phyloP scores from a whole-genome alignment of 2,888 invertebrate genomes.

The Biston stratarius region DNA sequence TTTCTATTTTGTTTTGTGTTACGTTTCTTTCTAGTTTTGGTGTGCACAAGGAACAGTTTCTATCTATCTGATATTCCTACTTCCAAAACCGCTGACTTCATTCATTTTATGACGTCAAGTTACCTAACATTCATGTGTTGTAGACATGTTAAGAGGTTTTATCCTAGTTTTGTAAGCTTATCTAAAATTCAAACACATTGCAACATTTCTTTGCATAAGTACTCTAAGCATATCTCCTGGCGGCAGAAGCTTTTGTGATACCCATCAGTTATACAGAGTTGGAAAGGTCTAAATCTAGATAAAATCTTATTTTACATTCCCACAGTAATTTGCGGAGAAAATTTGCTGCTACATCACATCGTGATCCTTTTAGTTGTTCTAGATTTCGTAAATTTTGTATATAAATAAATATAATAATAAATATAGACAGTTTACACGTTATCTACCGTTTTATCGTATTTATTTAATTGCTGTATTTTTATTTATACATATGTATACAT shows the following conservation, averaged over 20 bases:
- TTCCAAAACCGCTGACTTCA: background rate
- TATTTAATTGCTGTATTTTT: no score
- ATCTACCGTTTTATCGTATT: no score
- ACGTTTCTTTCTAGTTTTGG: no score
- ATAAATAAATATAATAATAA: background rate
- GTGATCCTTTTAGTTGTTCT: slow-evolving; percentile 10
- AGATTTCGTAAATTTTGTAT: background rate
- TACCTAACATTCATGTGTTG: slow-evolving; percentile 2
- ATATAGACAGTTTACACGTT: background rate
- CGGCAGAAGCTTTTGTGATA: slow-evolving; percentile 15
- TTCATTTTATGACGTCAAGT: background rate
- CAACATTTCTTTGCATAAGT: background rate
- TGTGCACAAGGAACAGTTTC: no score
- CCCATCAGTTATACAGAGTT: slow-evolving; percentile 17
- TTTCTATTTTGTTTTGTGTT: no score
- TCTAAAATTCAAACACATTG: slow-evolving; percentile 18
- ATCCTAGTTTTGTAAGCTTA: background rate
- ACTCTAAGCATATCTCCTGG: background rate
- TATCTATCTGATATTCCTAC: background rate
- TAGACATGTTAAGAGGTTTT: background rate
- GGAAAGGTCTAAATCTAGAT: slow-evolving; percentile 19
- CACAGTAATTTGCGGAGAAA: slow-evolving; percentile 25
- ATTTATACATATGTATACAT: no score
- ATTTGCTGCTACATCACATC: slow-evolving; percentile 11
- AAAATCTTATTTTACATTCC: slow-evolving; percentile 29